Evolutionary conservation across 2,797 vertebrate genomes (phyloP), one percentile per base, ranked within the genome.

Genomic region (Pseudopleuronectes americanus): DNA sequence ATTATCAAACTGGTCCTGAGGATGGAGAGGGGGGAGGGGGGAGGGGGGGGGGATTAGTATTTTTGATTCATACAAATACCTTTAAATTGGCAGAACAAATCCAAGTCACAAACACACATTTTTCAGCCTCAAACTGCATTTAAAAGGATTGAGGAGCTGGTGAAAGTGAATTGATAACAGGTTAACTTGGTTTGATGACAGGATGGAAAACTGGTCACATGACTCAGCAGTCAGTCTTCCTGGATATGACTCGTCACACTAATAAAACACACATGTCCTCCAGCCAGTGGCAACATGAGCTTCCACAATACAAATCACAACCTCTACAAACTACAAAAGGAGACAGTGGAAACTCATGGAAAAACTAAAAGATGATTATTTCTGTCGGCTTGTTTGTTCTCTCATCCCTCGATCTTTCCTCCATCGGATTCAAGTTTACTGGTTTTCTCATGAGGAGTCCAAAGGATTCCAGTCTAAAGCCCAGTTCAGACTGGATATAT

Each of bases 1-100:
- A 91, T 97, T 99, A 69, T 99, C 98, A 84, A 99, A 99, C 90
- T 99, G 98, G 94, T 99, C 98, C 98, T 99, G 83, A 26, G 51
- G 45, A 72, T 9, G 51, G 17, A 62, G 23, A 67, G 28, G 68
- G 43, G 13, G 24, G 48, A 45, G 16, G 2, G 22, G 7, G 6
- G 38, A 24, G 10, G 38, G 1, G 0, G 68, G 12, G 51, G 22
- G 7, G 33, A 55, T 16, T 45, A 28, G 31, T 0, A 55, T 1
- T 26, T 65, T 38, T 21, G 17, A 71, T 38, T 45, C 2, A 38
- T 38, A 38, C 4, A 12, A 12, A 49, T 31, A 1, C 9, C n/a
- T 57, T 8, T 8, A 3, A 16, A 38, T 22, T 66, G 2, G 3
- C 12, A 36, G 52, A 58, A 26, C 3, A 16, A 61, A 45, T 6